Evolutionary conservation across 2,888 invertebrate genomes (phyloP), one percentile per base, ranked within the genome.

Genomic region (Limenitis camilla): DNA sequence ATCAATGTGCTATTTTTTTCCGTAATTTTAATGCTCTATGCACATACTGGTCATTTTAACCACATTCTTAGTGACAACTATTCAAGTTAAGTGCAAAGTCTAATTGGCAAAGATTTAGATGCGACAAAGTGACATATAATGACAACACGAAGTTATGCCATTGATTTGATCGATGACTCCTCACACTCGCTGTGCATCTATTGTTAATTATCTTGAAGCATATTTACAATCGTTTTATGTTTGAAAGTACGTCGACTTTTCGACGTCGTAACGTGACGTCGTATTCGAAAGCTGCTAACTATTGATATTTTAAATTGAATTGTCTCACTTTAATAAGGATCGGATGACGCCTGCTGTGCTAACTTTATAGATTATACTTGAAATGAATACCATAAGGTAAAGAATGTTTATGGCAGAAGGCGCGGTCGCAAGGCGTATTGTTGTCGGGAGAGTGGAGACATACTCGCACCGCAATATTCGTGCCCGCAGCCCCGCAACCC

Each of bases 301-400:
- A 3, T 19, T 19, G 3, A 19, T 19, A 19, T 19, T 19, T 19
- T 19, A 19, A 19, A 19, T 19, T 19, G 19, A 19, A 19, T 19
- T 19, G 19, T 19, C 19, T 19, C 3, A 19, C 19, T 19, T 19
- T 19, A 19, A 19, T 19, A 19, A 19, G 19, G 19, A 19, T 19
- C 19, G 19, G 19, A 19, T 19, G 19, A 19, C 19, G 1, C 19
- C 19, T 19, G 19, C 65, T 66, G 73, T 63, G 70, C 76, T 82
- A 84, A 84, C 19, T 84, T 85, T 86, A 83, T 81, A 81, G 81
- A 78, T 82, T 80, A 84, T 81, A 83, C 82, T 81, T 78, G 76
- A 76, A 82, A 81, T 81, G 78, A 82, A 81, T 78, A 80, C 71
- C n/a, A n/a, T n/a, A n/a, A n/a, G 74, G 74, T 80, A 78, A 85